phyloP scores from a whole-genome alignment of 2,888 invertebrate species.

The Eupithecia subfuscata region DNA sequence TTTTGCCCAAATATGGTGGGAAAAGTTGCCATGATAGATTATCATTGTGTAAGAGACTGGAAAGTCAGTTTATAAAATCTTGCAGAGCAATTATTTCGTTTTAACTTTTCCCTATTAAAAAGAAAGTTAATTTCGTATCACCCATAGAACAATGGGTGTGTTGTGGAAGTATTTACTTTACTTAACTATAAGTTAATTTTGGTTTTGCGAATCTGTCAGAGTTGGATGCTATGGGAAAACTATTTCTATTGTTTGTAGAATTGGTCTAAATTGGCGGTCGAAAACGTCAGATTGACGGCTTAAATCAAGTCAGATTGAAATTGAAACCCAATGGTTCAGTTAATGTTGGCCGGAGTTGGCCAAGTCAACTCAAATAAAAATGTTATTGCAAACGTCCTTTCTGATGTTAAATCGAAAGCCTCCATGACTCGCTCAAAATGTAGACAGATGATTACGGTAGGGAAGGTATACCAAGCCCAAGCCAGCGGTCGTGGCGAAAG shows the following conservation, averaged over 20 bases:
- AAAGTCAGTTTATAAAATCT: slow-evolving; percentile 7
- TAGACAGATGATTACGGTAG: no score
- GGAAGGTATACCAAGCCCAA: no score
- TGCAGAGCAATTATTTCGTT: slow-evolving; percentile 12
- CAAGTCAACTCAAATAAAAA: no score
- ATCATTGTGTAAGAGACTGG: slow-evolving; percentile 5
- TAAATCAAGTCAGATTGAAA: no score
- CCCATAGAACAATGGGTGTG: slow-evolving; percentile 38
- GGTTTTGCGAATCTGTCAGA: neutral
- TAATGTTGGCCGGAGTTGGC: no score
- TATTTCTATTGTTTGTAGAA: neutral
- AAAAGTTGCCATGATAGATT: neutral
- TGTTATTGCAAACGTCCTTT: no score
- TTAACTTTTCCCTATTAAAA: slow-evolving; percentile 34
- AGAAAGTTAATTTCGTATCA: slow-evolving; percentile 41
- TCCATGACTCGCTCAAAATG: no score
- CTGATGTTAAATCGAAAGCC: no score
- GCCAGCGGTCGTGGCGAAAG: no score
- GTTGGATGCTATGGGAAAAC: neutral
- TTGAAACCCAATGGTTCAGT: no score
- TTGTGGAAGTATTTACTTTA: slow-evolving; percentile 34
- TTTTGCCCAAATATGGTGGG: neutral
- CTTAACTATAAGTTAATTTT: neutral
- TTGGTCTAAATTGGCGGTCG: neutral
- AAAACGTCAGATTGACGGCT: no score